These are phyloP conservation scores for Athalia circularis DNA, from an alignment of 2,888 invertebrate genomes.

Conservation along the genomic window DNA sequence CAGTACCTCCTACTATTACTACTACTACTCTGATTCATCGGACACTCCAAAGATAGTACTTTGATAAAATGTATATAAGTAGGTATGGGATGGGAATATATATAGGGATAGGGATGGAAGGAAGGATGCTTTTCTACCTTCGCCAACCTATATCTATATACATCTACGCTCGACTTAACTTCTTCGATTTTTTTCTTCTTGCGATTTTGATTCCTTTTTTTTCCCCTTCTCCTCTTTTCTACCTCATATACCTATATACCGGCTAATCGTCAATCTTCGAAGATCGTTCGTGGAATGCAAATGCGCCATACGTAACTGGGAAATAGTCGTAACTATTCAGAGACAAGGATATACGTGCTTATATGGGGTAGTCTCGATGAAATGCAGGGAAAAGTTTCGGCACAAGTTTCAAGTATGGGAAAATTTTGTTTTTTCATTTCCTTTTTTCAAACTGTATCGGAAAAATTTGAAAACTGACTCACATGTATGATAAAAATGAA, in stretches of 20 bases:
- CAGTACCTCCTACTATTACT: background rate
- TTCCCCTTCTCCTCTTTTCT: background rate
- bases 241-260: background rate
- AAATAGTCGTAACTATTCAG: background rate
- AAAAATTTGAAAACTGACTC: too few relatives aligned
- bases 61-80: slow-evolving; percentile 17
- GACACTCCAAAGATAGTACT: slow-evolving; percentile 24
- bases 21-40: background rate
- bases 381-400: too few relatives aligned
- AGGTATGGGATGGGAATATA: background rate
- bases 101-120: background rate
- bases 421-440: too few relatives aligned
- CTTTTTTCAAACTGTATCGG: too few relatives aligned
- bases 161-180: slow-evolving; percentile 9
- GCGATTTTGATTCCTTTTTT: background rate
- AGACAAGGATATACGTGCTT: too few relatives aligned
- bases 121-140: background rate
- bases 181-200: background rate
- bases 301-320: slow-evolving; percentile 1
- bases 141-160: background rate
- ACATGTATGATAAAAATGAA: too few relatives aligned
- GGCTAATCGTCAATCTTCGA: slow-evolving; percentile 42
- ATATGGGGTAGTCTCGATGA: too few relatives aligned
- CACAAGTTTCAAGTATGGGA: too few relatives aligned
- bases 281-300: slow-evolving; percentile 18